Base-by-base conservation (phyloP, 2,888 invertebrate genomes). In the Nomada fucata region DNA sequence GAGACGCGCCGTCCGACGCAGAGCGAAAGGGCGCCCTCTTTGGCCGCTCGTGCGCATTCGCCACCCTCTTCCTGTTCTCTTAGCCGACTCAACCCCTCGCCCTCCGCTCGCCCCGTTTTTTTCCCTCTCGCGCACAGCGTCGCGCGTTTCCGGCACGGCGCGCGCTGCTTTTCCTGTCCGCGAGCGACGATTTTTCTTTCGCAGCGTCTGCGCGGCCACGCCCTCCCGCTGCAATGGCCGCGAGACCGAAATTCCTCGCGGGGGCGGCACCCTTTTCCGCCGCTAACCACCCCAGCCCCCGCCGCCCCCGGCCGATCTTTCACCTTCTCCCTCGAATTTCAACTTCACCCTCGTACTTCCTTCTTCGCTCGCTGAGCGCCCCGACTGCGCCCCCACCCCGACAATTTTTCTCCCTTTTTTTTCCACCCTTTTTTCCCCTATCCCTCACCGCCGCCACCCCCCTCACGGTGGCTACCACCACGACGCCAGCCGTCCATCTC, bases 171-270 rank as follows among this genome's bases (percentile, higher is more conserved):
- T 89, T 89, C 88, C 81, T 83, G 85, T 76, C 86, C 82, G 72
- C 76, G 78, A 88, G 90, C 86, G 88, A 81, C 75, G 80, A 92
- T 92, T 92, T 92, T 92, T 92, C 91, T 92, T 91, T 91, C 71
- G 77, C 77, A 91, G 93, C 92, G 93, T 92, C 93, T 92, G 93
- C 93, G 93, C 93, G 90, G 92, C 93, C 93, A 93, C 93, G 93
- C 93, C 93, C 93, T 89, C 88, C 84, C 81, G 88, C 87, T 87
- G 92, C 92, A 91, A 93, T 93, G 93, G 93, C 93, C 90, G 90
- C 92, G 88, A 84, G 85, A 87, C 86, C 89, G 75, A 89, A 92
- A 91, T 90, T 89, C 88, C 88, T 87, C 84, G 88, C 89, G 91
- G 90, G 90, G 91, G 91, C 89, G 92, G 89, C 91, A 86, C 18